These are phyloP conservation scores for Nestor notabilis DNA, from an alignment of 2,113 vertebrate species.

Conservation along the genomic window DNA sequence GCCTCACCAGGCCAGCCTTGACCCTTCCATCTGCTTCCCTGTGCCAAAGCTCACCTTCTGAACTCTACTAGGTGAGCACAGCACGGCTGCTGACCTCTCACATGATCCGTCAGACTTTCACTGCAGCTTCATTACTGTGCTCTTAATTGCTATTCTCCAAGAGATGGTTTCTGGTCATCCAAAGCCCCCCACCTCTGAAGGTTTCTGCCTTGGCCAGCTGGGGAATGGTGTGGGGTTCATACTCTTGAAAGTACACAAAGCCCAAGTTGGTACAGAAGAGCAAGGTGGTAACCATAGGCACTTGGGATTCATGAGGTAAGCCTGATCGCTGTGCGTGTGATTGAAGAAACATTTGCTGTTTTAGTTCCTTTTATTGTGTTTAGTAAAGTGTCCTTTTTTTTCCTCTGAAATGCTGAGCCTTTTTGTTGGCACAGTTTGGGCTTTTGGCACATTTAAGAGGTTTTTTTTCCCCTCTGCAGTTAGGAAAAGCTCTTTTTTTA, in stretches of 20 bases:
- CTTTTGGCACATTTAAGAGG: not conserved
- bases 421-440: constrained; percentile 13
- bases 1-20: not conserved
- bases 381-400: not conserved
- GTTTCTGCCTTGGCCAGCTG: not conserved
- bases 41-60: not conserved
- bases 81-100: not conserved
- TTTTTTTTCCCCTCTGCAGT: not conserved
- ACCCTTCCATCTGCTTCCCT: not conserved
- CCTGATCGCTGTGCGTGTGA: accelerated
- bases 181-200: not conserved
- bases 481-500: constrained; percentile 11
- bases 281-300: not conserved
- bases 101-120: not conserved
- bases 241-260: not conserved
- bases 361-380: constrained; percentile 20
- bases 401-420: not conserved
- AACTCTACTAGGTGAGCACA: not conserved
- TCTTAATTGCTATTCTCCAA: not conserved
- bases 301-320: not conserved
- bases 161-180: not conserved
- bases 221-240: not conserved
- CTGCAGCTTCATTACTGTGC: not conserved
- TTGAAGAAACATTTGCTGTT: not conserved
- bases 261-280: not conserved